phyloP scores from a whole-genome alignment of 2,888 invertebrate species.

The Byasa hedistus region DNA sequence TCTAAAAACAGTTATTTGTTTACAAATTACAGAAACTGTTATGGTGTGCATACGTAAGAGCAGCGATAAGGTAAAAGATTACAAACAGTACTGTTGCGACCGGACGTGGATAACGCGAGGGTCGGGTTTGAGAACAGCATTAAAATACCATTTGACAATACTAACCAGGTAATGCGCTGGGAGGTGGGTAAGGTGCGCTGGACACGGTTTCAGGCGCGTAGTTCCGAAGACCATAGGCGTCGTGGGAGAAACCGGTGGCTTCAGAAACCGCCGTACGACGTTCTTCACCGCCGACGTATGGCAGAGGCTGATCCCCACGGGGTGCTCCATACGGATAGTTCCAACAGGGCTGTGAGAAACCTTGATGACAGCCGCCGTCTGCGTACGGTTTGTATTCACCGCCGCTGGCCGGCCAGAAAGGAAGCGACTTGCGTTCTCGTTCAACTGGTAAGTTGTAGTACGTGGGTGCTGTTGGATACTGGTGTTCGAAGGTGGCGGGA shows the following conservation, averaged over 20 bases:
- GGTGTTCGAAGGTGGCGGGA: constrained; percentile 83
- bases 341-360: constrained; percentile 87
- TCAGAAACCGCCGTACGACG: constrained; percentile 83
- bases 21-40: constrained; percentile 69
- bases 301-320: constrained; percentile 83
- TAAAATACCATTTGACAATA: constrained; percentile 45
- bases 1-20: constrained; percentile 51
- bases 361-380: constrained; percentile 83
- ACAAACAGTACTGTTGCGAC: constrained; percentile 61
- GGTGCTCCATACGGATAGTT: constrained; percentile 84
- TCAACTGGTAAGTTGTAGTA: constrained; percentile 87
- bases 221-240: constrained; percentile 87
- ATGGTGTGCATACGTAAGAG: constrained; percentile 55
- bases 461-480: constrained; percentile 84
- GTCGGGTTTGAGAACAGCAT: constrained; percentile 45
- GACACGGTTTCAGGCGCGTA: constrained; percentile 87
- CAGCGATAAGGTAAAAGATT: constrained; percentile 69
- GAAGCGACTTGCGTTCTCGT: constrained; percentile 82
- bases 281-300: constrained; percentile 86
- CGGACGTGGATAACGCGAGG: constrained; percentile 59
- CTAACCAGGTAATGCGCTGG: constrained; percentile 83
- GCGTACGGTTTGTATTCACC: constrained; percentile 83
- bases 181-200: constrained; percentile 88
- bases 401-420: constrained; percentile 84
- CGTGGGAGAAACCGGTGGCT: constrained; percentile 84